Evolutionary conservation across 2,888 invertebrate genomes (phyloP).

Genomic region (Cabera pusaria): DNA sequence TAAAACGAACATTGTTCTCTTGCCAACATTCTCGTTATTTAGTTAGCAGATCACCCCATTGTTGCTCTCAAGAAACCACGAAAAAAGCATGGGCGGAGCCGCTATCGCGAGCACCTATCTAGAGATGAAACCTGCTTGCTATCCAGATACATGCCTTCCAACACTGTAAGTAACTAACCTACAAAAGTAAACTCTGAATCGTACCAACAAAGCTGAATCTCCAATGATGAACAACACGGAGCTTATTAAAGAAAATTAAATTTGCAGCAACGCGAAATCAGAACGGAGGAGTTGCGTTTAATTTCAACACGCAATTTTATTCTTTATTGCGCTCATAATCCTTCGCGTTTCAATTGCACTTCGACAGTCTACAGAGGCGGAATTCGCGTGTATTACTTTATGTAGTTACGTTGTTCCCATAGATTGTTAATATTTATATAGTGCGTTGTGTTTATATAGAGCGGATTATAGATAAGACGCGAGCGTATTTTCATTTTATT

Average conservation of each 20-base stretch:
- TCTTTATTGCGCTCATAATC: constrained; percentile 16
- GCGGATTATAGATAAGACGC: constrained; percentile 76
- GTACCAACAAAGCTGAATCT: constrained; percentile 44
- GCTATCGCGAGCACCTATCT: constrained; percentile 68
- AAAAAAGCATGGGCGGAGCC: constrained; percentile 81
- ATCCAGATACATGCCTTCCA: constrained; percentile 77
- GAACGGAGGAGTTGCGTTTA: constrained; percentile 56
- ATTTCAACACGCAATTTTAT: constrained; percentile 23
- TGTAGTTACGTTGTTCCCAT: constrained; percentile 28
- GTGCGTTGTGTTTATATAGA: constrained; percentile 72
- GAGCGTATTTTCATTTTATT: constrained; percentile 83
- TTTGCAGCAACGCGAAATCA: constrained; percentile 75
- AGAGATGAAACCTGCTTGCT: constrained; percentile 74
- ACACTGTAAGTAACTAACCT: constrained; percentile 45
- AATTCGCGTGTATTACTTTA: constrained; percentile 24
- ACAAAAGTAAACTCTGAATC: too few species aligned
- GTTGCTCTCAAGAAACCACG: constrained; percentile 77
- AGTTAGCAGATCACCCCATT: constrained; percentile 82
- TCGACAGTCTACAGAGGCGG: constrained; percentile 37
- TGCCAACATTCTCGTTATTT: constrained; percentile 70
- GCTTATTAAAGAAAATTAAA: constrained; percentile 83
- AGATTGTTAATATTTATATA: constrained; percentile 68
- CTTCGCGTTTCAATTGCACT: constrained; percentile 16
- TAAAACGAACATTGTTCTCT: constrained; percentile 58
- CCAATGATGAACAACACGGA: constrained; percentile 33